These are phyloP conservation scores for Lypha dubia DNA, from an alignment of 2,888 invertebrate species.

Conservation along the genomic window DNA sequence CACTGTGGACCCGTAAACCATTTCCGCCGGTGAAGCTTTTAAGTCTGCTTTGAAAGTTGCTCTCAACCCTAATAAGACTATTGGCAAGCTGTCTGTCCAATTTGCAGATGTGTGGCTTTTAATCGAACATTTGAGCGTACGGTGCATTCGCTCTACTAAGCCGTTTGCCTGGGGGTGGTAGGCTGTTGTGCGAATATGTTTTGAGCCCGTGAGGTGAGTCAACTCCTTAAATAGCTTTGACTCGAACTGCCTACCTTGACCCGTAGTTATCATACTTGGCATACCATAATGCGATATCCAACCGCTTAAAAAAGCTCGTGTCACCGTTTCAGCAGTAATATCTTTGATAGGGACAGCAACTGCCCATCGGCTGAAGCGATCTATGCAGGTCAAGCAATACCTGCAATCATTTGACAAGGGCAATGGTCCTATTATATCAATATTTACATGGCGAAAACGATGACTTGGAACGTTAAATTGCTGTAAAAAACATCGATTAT, in stretches of 20 bases:
- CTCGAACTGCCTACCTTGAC: slow-evolving; percentile 1
- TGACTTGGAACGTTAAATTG: neutral
- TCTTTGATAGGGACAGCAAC: neutral
- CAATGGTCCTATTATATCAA: slow-evolving; percentile 16
- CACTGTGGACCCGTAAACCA: slow-evolving; percentile 63
- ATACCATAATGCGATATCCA: neutral
- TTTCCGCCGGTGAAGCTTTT: slow-evolving; percentile 57
- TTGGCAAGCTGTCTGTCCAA: slow-evolving; percentile 52
- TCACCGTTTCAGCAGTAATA: neutral
- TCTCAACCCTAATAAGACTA: neutral
- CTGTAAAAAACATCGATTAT: neutral
- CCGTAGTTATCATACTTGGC: neutral
- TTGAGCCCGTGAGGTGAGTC: neutral
- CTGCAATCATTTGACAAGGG: neutral
- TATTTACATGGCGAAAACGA: neutral
- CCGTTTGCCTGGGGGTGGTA: neutral
- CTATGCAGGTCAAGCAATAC: slow-evolving; percentile 1
- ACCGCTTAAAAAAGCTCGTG: neutral
- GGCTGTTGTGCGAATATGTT: neutral
- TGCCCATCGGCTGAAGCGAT: slow-evolving; percentile 14
- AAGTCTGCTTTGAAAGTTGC: slow-evolving; percentile 53
- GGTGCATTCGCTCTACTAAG: slow-evolving; percentile 55
- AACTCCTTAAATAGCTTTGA: slow-evolving; percentile 12
- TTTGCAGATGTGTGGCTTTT: slow-evolving; percentile 40
- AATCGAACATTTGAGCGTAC: slow-evolving; percentile 52